These are phyloP conservation scores for Ctenopoma multispine DNA, from an alignment of 2,797 vertebrate species.

Conservation along the genomic window DNA sequence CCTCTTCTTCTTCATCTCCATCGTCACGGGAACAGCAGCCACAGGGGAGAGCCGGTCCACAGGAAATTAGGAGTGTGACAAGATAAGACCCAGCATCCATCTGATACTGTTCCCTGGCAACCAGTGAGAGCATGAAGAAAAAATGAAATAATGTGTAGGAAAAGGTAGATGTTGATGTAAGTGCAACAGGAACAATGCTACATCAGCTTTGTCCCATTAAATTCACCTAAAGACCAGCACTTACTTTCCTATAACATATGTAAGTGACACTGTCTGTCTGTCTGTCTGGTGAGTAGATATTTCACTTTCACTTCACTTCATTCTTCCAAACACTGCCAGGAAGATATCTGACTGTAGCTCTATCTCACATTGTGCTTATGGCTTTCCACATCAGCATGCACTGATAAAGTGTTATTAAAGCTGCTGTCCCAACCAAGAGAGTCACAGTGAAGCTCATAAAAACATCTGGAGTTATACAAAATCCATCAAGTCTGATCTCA, in stretches of 20 bases:
- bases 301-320: slow-evolving; percentile 32
- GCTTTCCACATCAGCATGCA: slow-evolving; percentile 56
- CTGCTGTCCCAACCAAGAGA: slow-evolving; percentile 24
- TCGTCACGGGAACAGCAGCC: slow-evolving; percentile 75
- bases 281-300: slow-evolving; percentile 38
- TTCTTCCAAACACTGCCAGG: slow-evolving; percentile 51
- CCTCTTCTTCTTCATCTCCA: slow-evolving; percentile 62
- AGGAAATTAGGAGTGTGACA: slow-evolving; percentile 86
- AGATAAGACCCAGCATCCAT: slow-evolving; percentile 81
- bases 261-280: slow-evolving; percentile 29
- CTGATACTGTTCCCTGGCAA: slow-evolving; percentile 84
- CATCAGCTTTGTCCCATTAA: slow-evolving; percentile 27
- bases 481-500: slow-evolving; percentile 23
- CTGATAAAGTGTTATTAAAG: slow-evolving; percentile 74
- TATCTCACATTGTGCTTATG: slow-evolving; percentile 45
- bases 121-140: slow-evolving; percentile 59
- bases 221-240: slow-evolving; percentile 14
- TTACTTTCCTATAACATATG: slow-evolving; percentile 26
- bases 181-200: slow-evolving; percentile 8
- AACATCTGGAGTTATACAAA: slow-evolving; percentile 37
- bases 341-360: slow-evolving; percentile 41
- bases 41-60: slow-evolving; percentile 71
- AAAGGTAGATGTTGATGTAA: slow-evolving; percentile 45
- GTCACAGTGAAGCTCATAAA: slow-evolving; percentile 38
- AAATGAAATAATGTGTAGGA: slow-evolving; percentile 58